Percentiles rank a stretch among this genome's conserved stretches.
phyloP scores from a whole-genome alignment of 2,113 vertebrate species.

The Alexandromys fortis region DNA sequence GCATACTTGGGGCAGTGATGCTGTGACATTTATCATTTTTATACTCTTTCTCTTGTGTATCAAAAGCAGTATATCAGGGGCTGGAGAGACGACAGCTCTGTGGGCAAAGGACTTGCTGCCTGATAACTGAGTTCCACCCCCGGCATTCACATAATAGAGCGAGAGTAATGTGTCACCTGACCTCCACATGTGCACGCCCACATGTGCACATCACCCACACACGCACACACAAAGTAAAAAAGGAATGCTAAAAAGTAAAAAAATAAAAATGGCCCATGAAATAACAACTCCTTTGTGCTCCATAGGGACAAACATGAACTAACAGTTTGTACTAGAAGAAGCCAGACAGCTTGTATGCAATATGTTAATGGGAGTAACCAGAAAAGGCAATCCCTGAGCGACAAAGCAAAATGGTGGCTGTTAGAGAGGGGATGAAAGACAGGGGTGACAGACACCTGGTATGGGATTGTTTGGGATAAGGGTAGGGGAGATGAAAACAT shows the following conservation, averaged over 20 bases:
- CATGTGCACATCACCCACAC: not conserved
- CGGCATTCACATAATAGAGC: not conserved
- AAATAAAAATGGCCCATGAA: not conserved
- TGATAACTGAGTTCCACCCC: not conserved
- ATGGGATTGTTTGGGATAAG: not conserved
- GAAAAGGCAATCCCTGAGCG: not conserved
- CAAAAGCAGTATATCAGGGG: not conserved
- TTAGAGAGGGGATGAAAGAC: not conserved
- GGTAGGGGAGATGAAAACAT: not conserved
- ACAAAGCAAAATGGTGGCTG: not conserved
- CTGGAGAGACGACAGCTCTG: not conserved
- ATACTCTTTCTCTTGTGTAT: not conserved
- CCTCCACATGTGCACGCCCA: too few relatives aligned
- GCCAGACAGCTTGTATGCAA: not conserved
- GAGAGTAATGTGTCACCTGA: not conserved
- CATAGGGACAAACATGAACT: not conserved
- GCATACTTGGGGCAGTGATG: not conserved
- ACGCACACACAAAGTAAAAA: not conserved
- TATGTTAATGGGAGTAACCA: constrained; percentile 5
- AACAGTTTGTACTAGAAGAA: constrained; percentile 7
- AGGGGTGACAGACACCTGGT: not conserved
- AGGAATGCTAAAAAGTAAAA: too few relatives aligned
- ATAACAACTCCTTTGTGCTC: not conserved
- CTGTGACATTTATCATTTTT: not conserved
- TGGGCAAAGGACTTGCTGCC: not conserved